phyloP scores from a whole-genome alignment of 2,797 vertebrate species.

The Cuniculus paca region DNA sequence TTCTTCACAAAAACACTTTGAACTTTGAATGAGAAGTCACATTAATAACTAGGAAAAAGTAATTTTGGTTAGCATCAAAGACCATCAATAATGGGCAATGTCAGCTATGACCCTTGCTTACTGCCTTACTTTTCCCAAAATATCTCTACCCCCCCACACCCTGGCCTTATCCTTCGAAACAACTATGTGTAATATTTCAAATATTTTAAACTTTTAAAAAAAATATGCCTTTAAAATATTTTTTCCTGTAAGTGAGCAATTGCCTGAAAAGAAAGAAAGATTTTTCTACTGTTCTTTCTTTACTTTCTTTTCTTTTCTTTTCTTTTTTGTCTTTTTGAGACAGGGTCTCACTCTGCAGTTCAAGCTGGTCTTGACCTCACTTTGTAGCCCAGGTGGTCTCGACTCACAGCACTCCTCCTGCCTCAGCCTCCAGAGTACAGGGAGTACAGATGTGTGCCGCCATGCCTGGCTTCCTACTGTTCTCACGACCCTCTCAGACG shows the following conservation, averaged over 20 bases:
- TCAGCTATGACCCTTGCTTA: background rate
- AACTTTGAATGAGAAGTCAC: conserved; percentile 36
- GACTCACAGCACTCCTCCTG: too few species aligned
- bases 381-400: too few species aligned
- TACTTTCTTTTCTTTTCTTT: background rate
- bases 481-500: background rate
- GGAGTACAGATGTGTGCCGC: too few species aligned
- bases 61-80: background rate
- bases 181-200: background rate
- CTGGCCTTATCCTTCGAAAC: background rate
- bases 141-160: background rate
- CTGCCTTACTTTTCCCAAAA: background rate
- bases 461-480: background rate
- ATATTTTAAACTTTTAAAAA: background rate
- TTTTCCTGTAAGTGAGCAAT: background rate
- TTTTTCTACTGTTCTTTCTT: too few species aligned
- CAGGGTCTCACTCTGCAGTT: too few species aligned
- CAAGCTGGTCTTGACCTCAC: too few species aligned
- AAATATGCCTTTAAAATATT: background rate
- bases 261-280: background rate
- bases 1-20: conserved; percentile 50
- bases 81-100: background rate
- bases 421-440: too few species aligned
- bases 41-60: background rate
- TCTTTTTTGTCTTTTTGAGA: too few species aligned